phyloP scores from a whole-genome alignment of 2,888 invertebrate species.

The Ochropleura plecta region DNA sequence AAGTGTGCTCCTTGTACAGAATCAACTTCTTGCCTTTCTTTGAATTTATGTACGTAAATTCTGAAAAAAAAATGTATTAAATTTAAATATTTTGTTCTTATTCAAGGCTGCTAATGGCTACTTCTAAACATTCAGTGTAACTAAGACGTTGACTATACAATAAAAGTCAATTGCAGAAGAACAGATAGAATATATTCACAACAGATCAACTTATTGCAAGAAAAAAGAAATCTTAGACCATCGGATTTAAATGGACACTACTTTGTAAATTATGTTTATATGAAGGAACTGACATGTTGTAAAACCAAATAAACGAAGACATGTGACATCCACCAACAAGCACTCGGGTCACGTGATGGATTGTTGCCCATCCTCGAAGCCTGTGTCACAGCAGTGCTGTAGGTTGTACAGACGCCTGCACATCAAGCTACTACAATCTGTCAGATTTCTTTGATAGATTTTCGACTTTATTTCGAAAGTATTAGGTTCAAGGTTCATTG shows the following conservation, averaged over 20 bases:
- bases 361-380: too few relatives aligned
- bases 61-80: constrained; percentile 3
- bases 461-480: too few relatives aligned
- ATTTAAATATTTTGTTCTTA: neutral
- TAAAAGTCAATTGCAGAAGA: neutral
- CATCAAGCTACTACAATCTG: too few relatives aligned
- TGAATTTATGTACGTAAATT: constrained; percentile 16
- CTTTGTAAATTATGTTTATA: neutral
- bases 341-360: neutral
- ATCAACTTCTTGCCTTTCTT: constrained; percentile 22
- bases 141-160: neutral
- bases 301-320: neutral
- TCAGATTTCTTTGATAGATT: too few relatives aligned
- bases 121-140: neutral
- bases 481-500: too few relatives aligned
- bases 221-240: neutral
- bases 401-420: too few relatives aligned
- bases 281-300: neutral
- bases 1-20: constrained; percentile 26
- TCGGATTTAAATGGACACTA: neutral
- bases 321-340: too few relatives aligned
- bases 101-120: neutral
- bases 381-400: neutral
- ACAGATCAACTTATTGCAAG: neutral
- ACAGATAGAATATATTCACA: neutral